phyloP scores from a whole-genome alignment of 2,888 invertebrate genomes.

The Uloborus plumipes region DNA sequence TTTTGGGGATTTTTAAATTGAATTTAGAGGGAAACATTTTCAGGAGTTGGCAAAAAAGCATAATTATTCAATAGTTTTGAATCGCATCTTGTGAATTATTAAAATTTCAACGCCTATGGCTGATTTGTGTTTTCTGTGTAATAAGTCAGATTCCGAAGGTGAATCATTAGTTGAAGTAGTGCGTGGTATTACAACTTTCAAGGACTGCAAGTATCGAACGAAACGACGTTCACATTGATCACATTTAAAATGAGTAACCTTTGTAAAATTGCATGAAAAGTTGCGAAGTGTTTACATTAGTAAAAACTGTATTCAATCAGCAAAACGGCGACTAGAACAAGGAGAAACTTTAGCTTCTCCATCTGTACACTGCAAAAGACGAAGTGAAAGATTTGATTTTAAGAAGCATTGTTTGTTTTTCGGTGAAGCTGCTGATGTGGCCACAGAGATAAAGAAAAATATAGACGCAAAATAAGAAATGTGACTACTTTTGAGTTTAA shows the following conservation, averaged over 20 bases:
- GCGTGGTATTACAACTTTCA: too few relatives aligned
- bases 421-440: not conserved
- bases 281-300: not conserved
- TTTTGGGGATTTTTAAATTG: too few relatives aligned
- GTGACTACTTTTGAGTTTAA: not conserved
- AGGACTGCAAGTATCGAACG: too few relatives aligned
- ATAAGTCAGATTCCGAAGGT: too few relatives aligned
- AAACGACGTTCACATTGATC: too few relatives aligned
- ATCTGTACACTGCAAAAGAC: not conserved
- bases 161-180: too few relatives aligned
- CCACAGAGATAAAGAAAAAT: slow-evolving; percentile 1
- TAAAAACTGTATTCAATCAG: slow-evolving; percentile 1
- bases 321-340: not conserved
- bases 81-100: too few relatives aligned
- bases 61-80: too few relatives aligned
- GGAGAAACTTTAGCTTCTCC: slow-evolving; percentile 2
- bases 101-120: too few relatives aligned
- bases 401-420: not conserved
- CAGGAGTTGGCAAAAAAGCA: too few relatives aligned
- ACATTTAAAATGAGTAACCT: not conserved
- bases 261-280: not conserved
- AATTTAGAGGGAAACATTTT: too few relatives aligned
- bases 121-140: too few relatives aligned
- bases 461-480: not conserved
- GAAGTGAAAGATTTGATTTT: not conserved